Percentiles rank a stretch among this genome's conserved stretches.
Conservation (phyloP, 2,797 vertebrate species). For the Intellagama lesueurii region DNA sequence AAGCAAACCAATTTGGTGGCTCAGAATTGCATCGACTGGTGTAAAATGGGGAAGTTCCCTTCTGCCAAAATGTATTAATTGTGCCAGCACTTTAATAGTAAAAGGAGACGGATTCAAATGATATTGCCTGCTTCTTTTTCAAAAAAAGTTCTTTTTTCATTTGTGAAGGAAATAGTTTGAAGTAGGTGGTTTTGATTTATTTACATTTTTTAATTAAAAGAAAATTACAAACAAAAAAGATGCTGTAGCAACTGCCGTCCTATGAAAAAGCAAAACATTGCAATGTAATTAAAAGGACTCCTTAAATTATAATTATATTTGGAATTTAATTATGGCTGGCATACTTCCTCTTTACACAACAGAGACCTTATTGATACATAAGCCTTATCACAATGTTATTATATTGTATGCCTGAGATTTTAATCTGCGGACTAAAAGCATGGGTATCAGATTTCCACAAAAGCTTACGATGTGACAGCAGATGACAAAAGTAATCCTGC, state of each 20-base stretch:
- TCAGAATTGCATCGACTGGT: background rate
- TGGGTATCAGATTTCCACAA: slow-evolving; percentile 69
- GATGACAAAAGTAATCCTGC: slow-evolving; percentile 34
- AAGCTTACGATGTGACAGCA: slow-evolving; percentile 52
- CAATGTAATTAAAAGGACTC: slow-evolving; percentile 81
- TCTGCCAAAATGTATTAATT: background rate
- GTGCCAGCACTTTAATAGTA: background rate
- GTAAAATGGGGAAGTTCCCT: background rate
- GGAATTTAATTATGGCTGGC: slow-evolving; percentile 82
- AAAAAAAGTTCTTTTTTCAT: slow-evolving; percentile 43
- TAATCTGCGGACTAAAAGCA: slow-evolving; percentile 75
- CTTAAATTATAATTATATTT: slow-evolving; percentile 82
- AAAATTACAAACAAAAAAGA: slow-evolving; percentile 82
- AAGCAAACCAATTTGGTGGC: background rate
- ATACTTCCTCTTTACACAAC: slow-evolving; percentile 74
- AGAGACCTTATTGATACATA: slow-evolving; percentile 77
- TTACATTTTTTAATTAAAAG: slow-evolving; percentile 85
- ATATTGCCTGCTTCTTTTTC: slow-evolving; percentile 3
- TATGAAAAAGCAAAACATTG: slow-evolving; percentile 77
- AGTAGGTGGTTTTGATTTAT: slow-evolving; percentile 78
- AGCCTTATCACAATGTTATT: slow-evolving; percentile 80
- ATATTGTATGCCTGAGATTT: slow-evolving; percentile 72
- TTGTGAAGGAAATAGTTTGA: slow-evolving; percentile 76
- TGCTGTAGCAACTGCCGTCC: slow-evolving; percentile 76
- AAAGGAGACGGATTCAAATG: background rate